Evolutionary conservation across 2,797 vertebrate genomes (phyloP).

Genomic region (Labeo calbasu): DNA sequence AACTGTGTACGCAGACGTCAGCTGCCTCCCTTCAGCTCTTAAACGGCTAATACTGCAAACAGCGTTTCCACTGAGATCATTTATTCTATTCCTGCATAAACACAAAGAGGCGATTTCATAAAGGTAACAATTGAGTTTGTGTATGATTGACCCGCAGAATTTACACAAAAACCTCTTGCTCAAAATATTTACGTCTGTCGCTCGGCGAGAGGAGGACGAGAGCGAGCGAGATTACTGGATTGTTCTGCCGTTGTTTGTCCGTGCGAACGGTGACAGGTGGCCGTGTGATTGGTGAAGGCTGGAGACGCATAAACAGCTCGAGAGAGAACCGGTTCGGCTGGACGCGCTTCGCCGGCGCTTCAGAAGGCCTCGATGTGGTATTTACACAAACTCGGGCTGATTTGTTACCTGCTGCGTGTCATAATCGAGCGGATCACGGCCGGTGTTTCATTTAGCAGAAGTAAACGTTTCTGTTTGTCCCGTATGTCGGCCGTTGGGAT

Average conservation of each 20-base stretch:
- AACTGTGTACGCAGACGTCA: conserved; percentile 76
- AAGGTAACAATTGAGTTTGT: conserved; percentile 80
- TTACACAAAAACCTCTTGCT: conserved; percentile 61
- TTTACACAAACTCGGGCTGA: conserved; percentile 22
- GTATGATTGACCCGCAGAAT: conserved; percentile 68
- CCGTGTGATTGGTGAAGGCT: conserved; percentile 61
- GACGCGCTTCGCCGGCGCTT: background rate
- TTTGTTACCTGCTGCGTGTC: conserved; percentile 49
- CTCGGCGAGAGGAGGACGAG: conserved; percentile 74
- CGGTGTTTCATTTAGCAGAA: conserved; percentile 39
- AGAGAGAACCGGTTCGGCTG: conserved; percentile 60
- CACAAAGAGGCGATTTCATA: conserved; percentile 64
- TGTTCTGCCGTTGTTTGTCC: conserved; percentile 75
- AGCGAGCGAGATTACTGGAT: conserved; percentile 64
- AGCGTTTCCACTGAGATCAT: conserved; percentile 65
- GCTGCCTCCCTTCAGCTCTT: conserved; percentile 76
- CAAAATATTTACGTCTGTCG: conserved; percentile 80
- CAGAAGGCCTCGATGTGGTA: background rate
- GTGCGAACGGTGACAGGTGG: conserved; percentile 74
- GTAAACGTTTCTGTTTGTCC: conserved; percentile 34
- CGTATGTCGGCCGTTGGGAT: background rate
- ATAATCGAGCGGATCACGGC: conserved; percentile 29
- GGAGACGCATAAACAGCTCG: conserved; percentile 69
- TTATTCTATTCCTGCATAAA: conserved; percentile 75
- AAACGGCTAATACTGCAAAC: conserved; percentile 74